These are phyloP conservation scores for Hucho hucho DNA, from an alignment of 2,113 vertebrate species.

Conservation along the genomic window DNA sequence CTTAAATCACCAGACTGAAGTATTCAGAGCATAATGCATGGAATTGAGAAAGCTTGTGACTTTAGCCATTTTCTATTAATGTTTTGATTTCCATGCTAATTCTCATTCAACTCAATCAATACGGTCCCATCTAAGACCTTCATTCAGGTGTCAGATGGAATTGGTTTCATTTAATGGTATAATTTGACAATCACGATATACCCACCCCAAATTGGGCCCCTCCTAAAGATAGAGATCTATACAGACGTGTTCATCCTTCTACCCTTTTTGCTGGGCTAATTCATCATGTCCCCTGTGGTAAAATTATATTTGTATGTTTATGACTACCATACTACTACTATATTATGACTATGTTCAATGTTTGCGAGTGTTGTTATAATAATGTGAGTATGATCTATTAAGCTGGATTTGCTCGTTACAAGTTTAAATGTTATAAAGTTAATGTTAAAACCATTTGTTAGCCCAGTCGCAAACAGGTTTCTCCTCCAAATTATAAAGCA, in stretches of 20 bases:
- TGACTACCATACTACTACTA: background rate
- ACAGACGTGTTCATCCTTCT: slow-evolving; percentile 38
- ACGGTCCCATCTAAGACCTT: background rate
- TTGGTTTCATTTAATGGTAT: slow-evolving; percentile 45
- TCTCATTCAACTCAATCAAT: background rate
- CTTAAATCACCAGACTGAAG: background rate
- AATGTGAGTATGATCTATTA: background rate
- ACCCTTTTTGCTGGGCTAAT: background rate
- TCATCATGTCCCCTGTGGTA: background rate
- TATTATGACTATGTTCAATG: too few relatives aligned
- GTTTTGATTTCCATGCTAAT: background rate
- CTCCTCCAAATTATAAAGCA: background rate
- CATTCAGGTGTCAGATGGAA: slow-evolving; percentile 8
- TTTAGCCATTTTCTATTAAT: background rate
- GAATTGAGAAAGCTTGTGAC: background rate
- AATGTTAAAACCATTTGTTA: slow-evolving; percentile 29
- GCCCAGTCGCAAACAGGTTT: slow-evolving; percentile 18
- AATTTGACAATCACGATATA: slow-evolving; percentile 31
- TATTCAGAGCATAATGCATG: background rate
- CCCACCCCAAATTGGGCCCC: slow-evolving; percentile 38
- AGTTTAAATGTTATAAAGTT: slow-evolving; percentile 12
- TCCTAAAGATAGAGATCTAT: slow-evolving; percentile 57
- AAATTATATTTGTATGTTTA: background rate
- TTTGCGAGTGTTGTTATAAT: too few relatives aligned
- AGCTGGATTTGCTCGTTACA: slow-evolving; percentile 16